Evolutionary conservation across 35 echinoderm and acorn worm genomes (phyloP), one percentile per base, ranked within the genome.

Genomic region (Chiridota heheva): DNA sequence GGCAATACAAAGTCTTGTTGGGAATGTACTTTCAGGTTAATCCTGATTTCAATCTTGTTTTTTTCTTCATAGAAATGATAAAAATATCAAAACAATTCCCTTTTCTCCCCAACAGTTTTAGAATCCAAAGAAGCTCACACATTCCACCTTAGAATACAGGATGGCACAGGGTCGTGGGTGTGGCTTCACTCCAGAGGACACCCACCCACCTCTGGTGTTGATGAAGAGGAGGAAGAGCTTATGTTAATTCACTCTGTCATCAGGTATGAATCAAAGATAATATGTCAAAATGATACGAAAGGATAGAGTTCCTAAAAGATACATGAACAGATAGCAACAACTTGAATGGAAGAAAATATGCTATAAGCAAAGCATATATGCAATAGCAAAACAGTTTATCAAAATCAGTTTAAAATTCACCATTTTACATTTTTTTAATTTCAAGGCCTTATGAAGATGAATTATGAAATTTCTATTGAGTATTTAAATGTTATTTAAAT

Each of bases 81-180:
- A 18, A 42, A 15, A 40, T 2, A 68, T 33, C 40, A 42, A 18
- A 12, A 24, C 28, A 42, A 7, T 5, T 38, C 40, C n/a, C n/a
- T n/a, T n/a, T n/a, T n/a, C n/a, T 44, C 72, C 18, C 22, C 17
- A 76, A 51, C 69, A 98, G 95, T 98, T 74, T 47, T 98, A 30
- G 95, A 98, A 15, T 81, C 89, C 46, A 81, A 88, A 51, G 95
- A 92, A 62, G 78, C 82, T 53, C 84, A 98, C 75, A 86, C 89
- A 2, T 47, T 98, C 61, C 86, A 86, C 60, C 76, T 98, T 34
- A 79, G 95, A 0, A 45, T 98, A 44, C 72, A 83, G 74, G 84
- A 87, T 30, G 77, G 76, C 40, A 68, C 91, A 32, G 89, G 85
- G 0, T 81, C 89, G 24, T 98, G 95, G 95, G 51, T 88, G 53